Conservation (phyloP, 2,797 vertebrate species). For the Threskiornis aethiopicus region DNA sequence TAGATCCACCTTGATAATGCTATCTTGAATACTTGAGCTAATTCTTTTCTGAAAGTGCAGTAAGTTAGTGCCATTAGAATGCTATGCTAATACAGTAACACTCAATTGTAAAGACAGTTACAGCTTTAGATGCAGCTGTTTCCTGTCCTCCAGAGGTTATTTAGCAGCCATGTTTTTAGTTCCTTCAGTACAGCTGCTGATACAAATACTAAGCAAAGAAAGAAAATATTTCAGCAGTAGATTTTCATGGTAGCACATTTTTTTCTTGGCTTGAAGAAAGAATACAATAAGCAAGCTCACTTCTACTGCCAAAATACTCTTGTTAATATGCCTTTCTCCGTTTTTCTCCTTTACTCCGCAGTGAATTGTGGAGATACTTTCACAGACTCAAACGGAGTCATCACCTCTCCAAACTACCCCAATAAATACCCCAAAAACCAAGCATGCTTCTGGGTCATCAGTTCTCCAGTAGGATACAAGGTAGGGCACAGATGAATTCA, state of each 20-base stretch:
- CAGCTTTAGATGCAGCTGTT: neutral
- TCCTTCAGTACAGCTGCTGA: neutral
- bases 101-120: neutral
- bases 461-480: conserved; percentile 56
- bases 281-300: neutral
- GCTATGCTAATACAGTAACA: neutral
- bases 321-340: neutral
- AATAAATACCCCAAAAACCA: conserved; percentile 49
- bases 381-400: conserved; percentile 18
- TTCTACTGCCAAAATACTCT: neutral
- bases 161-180: neutral
- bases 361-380: conserved; percentile 71
- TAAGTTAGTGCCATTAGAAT: neutral
- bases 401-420: conserved; percentile 69
- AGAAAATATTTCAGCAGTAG: neutral
- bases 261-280: neutral
- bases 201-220: neutral
- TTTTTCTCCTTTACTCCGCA: neutral
- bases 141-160: neutral
- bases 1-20: neutral
- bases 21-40: neutral
- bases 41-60: neutral
- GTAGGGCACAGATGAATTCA: neutral
- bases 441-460: conserved; percentile 67
- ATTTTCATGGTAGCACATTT: neutral